Evolutionary conservation across 2,797 vertebrate species (phyloP), one percentile per base, ranked within the genome.

Genomic region (Bovichtus variegatus): DNA sequence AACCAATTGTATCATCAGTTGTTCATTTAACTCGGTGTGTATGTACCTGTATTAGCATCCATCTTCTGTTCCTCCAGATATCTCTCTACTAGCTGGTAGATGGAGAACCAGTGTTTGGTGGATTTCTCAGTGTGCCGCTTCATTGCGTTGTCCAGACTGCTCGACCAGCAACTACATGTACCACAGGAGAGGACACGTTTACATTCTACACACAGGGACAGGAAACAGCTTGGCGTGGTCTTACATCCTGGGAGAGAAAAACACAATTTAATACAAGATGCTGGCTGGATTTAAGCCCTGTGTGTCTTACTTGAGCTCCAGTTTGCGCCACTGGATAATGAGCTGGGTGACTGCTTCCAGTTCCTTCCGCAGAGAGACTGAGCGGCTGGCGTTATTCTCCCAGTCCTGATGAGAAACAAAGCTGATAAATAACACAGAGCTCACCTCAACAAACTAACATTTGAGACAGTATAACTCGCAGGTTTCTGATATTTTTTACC

Each of bases 321-420:
- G 58, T 92, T 96, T 98, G 64, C 97, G 96, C 97, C 97, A 99
- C 89, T 97, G 96, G 89, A 99, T 97, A 64, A 99, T 98, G 85
- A 97, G 92, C 44, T 97, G 96, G 29, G 96, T 99, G 78, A 99
- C 88, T 15, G 93, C 81, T 81, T 97, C 96, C 29, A 99, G 95
- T 59, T 98, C 96, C 41, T 94, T 96, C 77, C 92, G 77, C 74
- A 99, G 87, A 78, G 98, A 98, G 53, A 98, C 92, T 1, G 95
- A 83, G 36, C 93, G 95, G 81, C 97, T 96, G 50, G 98, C 96
- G n/a, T 97, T 98, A 46, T 97, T 95, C 89, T 99, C 98, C 98
- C 98, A 99, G 86, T 99, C 98, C 98, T 99, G 83, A 55, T 0
- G 5, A 38, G 19, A 54, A 8, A 16, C 9, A 57, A 18, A 12